These are phyloP conservation scores for Melitaea athalia DNA, from an alignment of 2,888 invertebrate genomes.

Conservation along the genomic window DNA sequence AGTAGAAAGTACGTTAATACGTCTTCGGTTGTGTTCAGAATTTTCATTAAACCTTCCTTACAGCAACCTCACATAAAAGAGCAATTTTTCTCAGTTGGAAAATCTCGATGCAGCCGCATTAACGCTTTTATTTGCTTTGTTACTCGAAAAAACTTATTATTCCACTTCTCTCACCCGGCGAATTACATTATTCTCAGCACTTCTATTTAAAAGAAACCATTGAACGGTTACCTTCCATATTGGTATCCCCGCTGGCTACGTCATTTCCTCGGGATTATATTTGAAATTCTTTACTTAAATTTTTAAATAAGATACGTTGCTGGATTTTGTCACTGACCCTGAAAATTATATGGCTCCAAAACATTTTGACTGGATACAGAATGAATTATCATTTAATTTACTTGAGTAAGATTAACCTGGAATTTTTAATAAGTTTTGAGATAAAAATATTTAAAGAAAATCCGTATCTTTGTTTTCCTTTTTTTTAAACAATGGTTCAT, in stretches of 20 bases:
- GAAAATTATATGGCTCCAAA: conserved; percentile 12
- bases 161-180: conserved; percentile 69
- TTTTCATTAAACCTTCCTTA: conserved; percentile 78
- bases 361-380: background rate
- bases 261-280: conserved; percentile 31
- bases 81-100: conserved; percentile 74
- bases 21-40: conserved; percentile 54
- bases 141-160: conserved; percentile 78
- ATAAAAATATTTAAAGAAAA: too few species aligned
- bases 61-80: conserved; percentile 72
- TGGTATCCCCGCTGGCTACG: conserved; percentile 33
- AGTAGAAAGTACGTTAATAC: conserved; percentile 33
- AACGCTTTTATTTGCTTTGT: conserved; percentile 75
- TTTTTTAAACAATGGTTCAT: too few species aligned
- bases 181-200: conserved; percentile 72
- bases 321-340: conserved; percentile 11
- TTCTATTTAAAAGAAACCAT: conserved; percentile 63
- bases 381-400: background rate
- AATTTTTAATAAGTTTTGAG: too few species aligned
- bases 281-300: conserved; percentile 27
- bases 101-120: conserved; percentile 79
- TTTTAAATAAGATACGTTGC: conserved; percentile 23
- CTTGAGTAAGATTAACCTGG: too few species aligned
- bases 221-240: conserved; percentile 42
- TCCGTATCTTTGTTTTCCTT: too few species aligned